Conservation (phyloP, 53 echinoderm and acorn worm genomes). For the Holothuria leucospilota region DNA sequence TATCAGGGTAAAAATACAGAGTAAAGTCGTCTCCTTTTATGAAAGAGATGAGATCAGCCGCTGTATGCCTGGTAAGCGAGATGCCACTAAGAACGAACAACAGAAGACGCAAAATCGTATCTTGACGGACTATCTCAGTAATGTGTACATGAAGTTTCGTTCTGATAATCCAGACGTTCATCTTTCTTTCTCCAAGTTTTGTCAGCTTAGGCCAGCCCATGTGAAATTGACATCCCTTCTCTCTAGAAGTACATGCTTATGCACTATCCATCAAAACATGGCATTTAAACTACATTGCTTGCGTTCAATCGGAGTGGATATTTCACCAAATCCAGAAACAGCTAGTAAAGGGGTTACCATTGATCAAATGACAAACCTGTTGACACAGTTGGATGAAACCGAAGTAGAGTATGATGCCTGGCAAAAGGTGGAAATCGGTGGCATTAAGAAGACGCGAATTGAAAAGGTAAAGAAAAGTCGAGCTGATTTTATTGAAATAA, state of each 20-base stretch:
- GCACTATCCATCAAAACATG: constrained; percentile 53
- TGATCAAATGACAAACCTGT: constrained; percentile 35
- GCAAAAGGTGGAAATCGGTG: constrained; percentile 27
- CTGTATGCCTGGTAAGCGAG: constrained; percentile 52
- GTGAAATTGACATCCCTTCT: constrained; percentile 50
- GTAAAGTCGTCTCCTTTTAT: constrained; percentile 35
- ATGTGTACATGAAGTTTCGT: constrained; percentile 10
- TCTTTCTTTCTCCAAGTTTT: constrained; percentile 43
- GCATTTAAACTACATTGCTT: constrained; percentile 49
- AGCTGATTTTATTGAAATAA: constrained; percentile 12
- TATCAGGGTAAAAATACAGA: not conserved
- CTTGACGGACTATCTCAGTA: constrained; percentile 17
- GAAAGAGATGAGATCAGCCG: constrained; percentile 49
- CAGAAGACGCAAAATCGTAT: constrained; percentile 5
- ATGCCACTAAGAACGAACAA: constrained; percentile 19
- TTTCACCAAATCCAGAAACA: constrained; percentile 49
- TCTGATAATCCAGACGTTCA: constrained; percentile 18
- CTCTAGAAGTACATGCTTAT: constrained; percentile 58
- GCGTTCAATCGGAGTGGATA: constrained; percentile 36
- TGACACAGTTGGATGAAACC: not conserved
- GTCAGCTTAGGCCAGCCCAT: constrained; percentile 33
- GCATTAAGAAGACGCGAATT: constrained; percentile 40
- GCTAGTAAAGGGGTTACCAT: constrained; percentile 23
- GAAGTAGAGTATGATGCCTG: constrained; percentile 45
- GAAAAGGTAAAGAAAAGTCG: not conserved